Base-by-base conservation (phyloP, 2,113 vertebrate species). In the Crotalus viridis region DNA sequence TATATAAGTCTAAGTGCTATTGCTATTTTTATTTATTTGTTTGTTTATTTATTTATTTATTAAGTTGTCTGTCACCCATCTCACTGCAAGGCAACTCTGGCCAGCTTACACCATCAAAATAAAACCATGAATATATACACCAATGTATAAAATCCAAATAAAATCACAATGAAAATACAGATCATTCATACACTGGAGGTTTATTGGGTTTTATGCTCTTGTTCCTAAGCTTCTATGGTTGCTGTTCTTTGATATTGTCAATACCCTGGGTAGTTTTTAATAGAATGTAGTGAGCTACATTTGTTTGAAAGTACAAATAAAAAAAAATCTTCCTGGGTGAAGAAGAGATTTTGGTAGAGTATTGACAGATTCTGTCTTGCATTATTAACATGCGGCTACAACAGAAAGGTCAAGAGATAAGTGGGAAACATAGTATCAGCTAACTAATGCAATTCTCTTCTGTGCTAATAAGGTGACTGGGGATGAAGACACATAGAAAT, bases 301-400 rank as follows among this genome's bases (percentile, higher is more conserved):
- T 56, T 33, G 55, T 61, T 59, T 33, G 28, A 33, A 15, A 59
- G 3, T 48, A n/a, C 91, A 51, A 9, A 91, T 21, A 24, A 57
- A 86, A 81, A 81, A 24, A 39, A 24, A 39, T 22, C n/a, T 8
- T 93, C 55, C 93, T 15, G 39, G 39, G 93, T 93, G 92, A 94
- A 91, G 22, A 94, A 17, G 61, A 95, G 59, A 17, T 64, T 28
- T 88, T 33, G 91, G 57, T 69, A 92, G 24, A 91, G 15, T 54
- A 86, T 91, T 93, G 95, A 90, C 24, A 64, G 61, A 94, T 39
- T 54, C n/a, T 90, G 90, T 54, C 51, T 90, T 90, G 64, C 89
- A 74, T 90, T 90, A 74, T 90, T 74, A 90, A 90, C 89, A 61
- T 52, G 89, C n/a, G 21, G 48, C 64, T 90, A 22, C 64, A 52